These are phyloP conservation scores for Drosophila serrata DNA, from an alignment of 1,140 invertebrate genomes.

Conservation along the genomic window DNA sequence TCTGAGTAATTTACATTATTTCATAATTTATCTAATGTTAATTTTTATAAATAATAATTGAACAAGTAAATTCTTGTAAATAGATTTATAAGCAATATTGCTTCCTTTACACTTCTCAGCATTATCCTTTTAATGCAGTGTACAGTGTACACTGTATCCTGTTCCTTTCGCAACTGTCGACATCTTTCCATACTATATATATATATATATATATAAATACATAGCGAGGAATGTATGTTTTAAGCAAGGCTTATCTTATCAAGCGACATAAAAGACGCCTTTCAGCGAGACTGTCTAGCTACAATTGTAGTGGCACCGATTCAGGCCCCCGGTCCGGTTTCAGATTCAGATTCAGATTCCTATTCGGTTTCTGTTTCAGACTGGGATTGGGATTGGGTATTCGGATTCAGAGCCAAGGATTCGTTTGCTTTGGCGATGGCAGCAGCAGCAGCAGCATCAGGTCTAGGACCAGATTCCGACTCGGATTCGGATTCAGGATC, in stretches of 20 bases:
- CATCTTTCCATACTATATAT: slow-evolving; percentile 20
- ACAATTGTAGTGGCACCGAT: slow-evolving; percentile 65
- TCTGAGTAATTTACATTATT: too few relatives aligned
- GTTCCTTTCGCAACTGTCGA: slow-evolving; percentile 4
- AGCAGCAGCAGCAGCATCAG: slow-evolving; percentile 21
- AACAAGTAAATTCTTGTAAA: too few relatives aligned
- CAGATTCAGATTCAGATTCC: slow-evolving; percentile 25
- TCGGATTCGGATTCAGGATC: slow-evolving; percentile 24
- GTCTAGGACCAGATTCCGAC: slow-evolving; percentile 32
- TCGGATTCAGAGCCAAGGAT: slow-evolving; percentile 35
- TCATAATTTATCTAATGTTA: too few relatives aligned
- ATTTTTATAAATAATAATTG: too few relatives aligned
- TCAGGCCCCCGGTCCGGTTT: slow-evolving; percentile 13
- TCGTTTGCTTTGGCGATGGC: slow-evolving; percentile 43
- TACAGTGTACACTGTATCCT: neutral
- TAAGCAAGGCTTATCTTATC: slow-evolving; percentile 82
- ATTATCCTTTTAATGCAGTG: neutral
- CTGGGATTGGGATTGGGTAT: slow-evolving; percentile 12
- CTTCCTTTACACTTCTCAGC: neutral
- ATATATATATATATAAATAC: slow-evolving; percentile 34
- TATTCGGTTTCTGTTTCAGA: slow-evolving; percentile 26
- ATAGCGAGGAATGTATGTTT: slow-evolving; percentile 74
- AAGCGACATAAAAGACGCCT: slow-evolving; percentile 80
- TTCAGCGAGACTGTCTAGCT: slow-evolving; percentile 67
- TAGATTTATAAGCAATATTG: neutral